Base-by-base conservation (phyloP, 2,888 invertebrate species). In the Andrena trimmerana region DNA sequence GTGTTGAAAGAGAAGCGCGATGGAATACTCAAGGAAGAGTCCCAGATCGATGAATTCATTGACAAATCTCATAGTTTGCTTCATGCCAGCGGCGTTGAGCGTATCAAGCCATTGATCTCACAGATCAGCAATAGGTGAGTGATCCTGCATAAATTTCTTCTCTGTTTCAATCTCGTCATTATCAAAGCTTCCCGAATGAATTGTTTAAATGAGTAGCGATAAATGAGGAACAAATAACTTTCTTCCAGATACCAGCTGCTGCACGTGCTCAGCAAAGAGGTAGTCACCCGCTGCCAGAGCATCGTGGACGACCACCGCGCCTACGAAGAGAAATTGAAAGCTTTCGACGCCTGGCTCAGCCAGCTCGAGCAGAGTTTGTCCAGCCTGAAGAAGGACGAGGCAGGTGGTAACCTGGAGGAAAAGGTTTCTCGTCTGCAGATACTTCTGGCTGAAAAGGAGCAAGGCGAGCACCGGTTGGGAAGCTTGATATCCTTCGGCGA, bases 41-140 rank as follows among this genome's bases (percentile, higher is more conserved):
- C 96, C 89, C 97, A 97, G 92, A 96, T 99, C 59, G 99, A 99
- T 93, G 95, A 96, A 13, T 98, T 99, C 92, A 96, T 98, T 29
- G 99, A 99, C 93, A 97, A 96, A 90, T 97, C 98, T n/a, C 98
- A 99, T 92, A 96, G 96, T 13, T 95, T 99, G 72, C 95, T 98
- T 0, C 97, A 98, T 92, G 95, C 96, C 36, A 98, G 98, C 90
- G 97, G 97, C 0, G 97, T 97, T 0, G 98, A 98, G 89, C 96
- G 97, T 72, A 96, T 99, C 24, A 98, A 98, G 91, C 97, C 97
- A 6, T 95, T 98, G 71, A 97, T 98, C 27, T 97, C 98, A 0
- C 98, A 99, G 95, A 96, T 98, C n/a, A 97, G 97, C 87, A 97
- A 97, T 91, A 96, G 98, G 94, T 94, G 88, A 78, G 54, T 10